Conservation (phyloP, 2,797 vertebrate genomes). For the Takifugu rubripes region DNA sequence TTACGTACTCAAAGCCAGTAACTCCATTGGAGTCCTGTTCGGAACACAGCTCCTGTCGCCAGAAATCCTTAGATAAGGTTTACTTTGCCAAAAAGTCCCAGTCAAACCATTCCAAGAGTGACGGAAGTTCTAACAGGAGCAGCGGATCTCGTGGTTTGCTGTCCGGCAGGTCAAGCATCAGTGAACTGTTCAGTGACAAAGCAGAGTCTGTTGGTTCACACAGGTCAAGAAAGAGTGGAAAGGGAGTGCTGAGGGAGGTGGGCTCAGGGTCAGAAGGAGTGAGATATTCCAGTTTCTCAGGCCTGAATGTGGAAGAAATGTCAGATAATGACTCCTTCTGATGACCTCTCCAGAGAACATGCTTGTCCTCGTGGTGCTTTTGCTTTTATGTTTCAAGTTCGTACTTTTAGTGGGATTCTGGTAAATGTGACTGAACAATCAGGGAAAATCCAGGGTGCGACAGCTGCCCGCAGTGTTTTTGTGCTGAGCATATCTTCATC, state of each 20-base stretch:
- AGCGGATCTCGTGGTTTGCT: slow-evolving; percentile 28
- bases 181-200: slow-evolving; percentile 54
- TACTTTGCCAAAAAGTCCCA: slow-evolving; percentile 33
- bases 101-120: slow-evolving; percentile 11
- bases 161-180: slow-evolving; percentile 42
- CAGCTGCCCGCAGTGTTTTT: too few relatives aligned
- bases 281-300: slow-evolving; percentile 9
- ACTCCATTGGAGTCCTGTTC: too few relatives aligned
- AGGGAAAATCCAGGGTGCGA: too few relatives aligned
- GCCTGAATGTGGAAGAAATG: slow-evolving; percentile 19
- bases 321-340: slow-evolving; percentile 48
- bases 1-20: slow-evolving; percentile 28
- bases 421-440: too few relatives aligned
- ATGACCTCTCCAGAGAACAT: background rate
- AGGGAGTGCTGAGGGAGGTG: slow-evolving; percentile 12
- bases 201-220: slow-evolving; percentile 42
- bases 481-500: too few relatives aligned
- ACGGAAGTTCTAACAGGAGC: slow-evolving; percentile 38
- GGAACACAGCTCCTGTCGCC: slow-evolving; percentile 33
- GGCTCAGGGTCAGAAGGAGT: slow-evolving; percentile 29
- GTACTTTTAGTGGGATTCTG: too few relatives aligned
- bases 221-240: slow-evolving; percentile 24
- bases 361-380: too few relatives aligned
- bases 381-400: too few relatives aligned
- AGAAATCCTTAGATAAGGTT: slow-evolving; percentile 39